Percentiles rank a stretch among this genome's conserved stretches.
These are phyloP conservation scores for Pissodes strobi DNA, from an alignment of 1,140 invertebrate genomes.

Conservation along the genomic window DNA sequence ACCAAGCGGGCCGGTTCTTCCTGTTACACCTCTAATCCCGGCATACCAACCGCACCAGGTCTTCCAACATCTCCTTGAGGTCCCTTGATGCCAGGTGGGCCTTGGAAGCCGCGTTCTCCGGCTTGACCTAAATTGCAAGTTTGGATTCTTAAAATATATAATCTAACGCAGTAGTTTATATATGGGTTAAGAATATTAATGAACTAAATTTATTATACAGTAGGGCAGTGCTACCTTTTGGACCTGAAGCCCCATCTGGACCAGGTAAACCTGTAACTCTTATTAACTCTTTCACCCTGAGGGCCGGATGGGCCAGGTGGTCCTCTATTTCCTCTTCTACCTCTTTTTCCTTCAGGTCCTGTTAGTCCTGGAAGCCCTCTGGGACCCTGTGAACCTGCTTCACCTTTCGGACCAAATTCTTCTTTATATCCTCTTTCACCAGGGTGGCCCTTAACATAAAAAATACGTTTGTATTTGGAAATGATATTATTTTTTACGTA, in stretches of 20 bases:
- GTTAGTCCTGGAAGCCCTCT: conserved; percentile 71
- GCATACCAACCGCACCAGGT: conserved; percentile 69
- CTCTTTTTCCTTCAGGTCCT: conserved; percentile 77
- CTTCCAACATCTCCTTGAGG: conserved; percentile 70
- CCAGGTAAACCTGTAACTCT: conserved; percentile 75
- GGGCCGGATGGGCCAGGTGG: conserved; percentile 73
- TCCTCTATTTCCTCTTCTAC: conserved; percentile 73
- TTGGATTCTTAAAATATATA: too few species aligned
- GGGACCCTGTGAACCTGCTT: conserved; percentile 67
- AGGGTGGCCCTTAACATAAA: conserved; percentile 71
- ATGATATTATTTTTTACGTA: background rate
- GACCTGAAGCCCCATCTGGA: conserved; percentile 70
- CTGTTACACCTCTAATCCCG: conserved; percentile 71
- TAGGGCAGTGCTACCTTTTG: too few species aligned
- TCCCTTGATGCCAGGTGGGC: conserved; percentile 71
- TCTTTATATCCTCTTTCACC: conserved; percentile 78
- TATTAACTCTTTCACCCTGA: conserved; percentile 70
- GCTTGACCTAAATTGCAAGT: conserved; percentile 65
- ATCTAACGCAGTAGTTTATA: too few species aligned
- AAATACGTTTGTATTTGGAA: too few species aligned
- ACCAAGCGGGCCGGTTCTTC: conserved; percentile 69
- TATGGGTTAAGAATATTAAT: too few species aligned
- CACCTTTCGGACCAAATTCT: conserved; percentile 71
- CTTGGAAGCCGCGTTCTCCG: conserved; percentile 65
- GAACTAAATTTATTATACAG: too few species aligned